Evolutionary conservation across 2,113 vertebrate genomes (phyloP), one percentile per base, ranked within the genome.

Genomic region (Pholis gunnellus): DNA sequence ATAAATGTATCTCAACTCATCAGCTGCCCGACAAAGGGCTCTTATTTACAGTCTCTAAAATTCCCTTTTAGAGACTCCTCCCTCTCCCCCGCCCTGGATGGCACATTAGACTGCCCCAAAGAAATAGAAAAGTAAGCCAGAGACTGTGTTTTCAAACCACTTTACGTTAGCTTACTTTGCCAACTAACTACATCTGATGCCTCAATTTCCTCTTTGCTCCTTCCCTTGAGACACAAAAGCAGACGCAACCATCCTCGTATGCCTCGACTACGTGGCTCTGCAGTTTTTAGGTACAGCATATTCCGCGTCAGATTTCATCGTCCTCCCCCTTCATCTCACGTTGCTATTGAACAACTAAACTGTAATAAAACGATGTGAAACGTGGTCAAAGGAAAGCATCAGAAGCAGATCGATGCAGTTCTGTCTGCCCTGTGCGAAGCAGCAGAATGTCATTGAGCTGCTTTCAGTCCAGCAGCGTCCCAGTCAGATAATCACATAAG

Each of bases 371-470:
- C 82, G 64, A 84, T 56, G 79, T 63, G 63, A 89, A 88, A 81
- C 82, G 66, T 42, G 34, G 50, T 87, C 25, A 15, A 87, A 80
- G 59, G 72, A 85, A 79, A 86, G 92, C 59, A 77, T 59, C 29
- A n/a, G 87, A 87, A 72, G 69, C 70, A n/a, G 69, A 93, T 94
- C 92, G 61, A 92, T 93, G 81, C 74, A 27, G 76, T 60, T 70
- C 59, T 82, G 86, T 89, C 90, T 87, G 9, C 82, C 63, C 44
- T 56, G 68, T 42, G 73, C 38, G 13, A 80, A 78, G 82, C 38
- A 82, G 84, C 77, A 27, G 88, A 89, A 88, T 85, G 73, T 60
- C 90, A 93, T 90, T 86, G 87, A 91, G 83, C 86, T 88, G 87
- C 88, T 93, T 94, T 88, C 80, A 71, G 83, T 80, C 52, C 82